These are phyloP conservation scores for Lasioglossum marginatum DNA, from an alignment of 2,888 invertebrate genomes.

Conservation along the genomic window DNA sequence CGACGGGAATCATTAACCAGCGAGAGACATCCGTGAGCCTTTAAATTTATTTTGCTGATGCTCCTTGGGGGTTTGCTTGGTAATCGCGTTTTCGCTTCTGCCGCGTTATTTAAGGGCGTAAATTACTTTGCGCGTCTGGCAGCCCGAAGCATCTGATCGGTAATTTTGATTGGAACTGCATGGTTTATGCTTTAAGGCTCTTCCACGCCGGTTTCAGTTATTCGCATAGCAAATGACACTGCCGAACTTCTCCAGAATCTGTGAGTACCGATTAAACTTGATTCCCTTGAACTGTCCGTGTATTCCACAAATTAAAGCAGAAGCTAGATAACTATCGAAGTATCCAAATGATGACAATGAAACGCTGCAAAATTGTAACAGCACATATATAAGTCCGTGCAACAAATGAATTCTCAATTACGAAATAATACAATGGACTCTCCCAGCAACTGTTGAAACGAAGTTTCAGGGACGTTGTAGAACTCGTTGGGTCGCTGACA, in stretches of 20 bases:
- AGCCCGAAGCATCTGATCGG: constrained; percentile 66
- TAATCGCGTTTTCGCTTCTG: constrained; percentile 70
- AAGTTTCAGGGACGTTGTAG: neutral
- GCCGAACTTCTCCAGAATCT: neutral
- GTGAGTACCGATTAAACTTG: neutral
- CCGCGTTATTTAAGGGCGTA: constrained; percentile 65
- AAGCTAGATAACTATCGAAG: neutral
- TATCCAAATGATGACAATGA: neutral
- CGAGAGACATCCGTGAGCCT: constrained; percentile 28
- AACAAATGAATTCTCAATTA: neutral
- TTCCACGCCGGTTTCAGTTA: constrained; percentile 17
- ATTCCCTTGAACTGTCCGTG: neutral
- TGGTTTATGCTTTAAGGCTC: constrained; percentile 40
- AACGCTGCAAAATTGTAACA: neutral
- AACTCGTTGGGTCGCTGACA: neutral
- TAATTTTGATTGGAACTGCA: constrained; percentile 67
- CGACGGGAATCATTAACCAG: constrained; percentile 34
- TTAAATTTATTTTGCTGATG: constrained; percentile 33
- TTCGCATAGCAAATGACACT: neutral
- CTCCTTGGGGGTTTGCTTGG: constrained; percentile 50
- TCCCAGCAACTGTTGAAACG: neutral
- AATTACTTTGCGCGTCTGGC: constrained; percentile 70
- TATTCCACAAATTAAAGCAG: neutral
- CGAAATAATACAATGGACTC: neutral
- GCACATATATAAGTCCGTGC: neutral